A percentile compares a stretch with the other conserved stretches of the same genome.
phyloP scores from a whole-genome alignment of 1,140 invertebrate species.

The Aphaenogaster rudis region DNA sequence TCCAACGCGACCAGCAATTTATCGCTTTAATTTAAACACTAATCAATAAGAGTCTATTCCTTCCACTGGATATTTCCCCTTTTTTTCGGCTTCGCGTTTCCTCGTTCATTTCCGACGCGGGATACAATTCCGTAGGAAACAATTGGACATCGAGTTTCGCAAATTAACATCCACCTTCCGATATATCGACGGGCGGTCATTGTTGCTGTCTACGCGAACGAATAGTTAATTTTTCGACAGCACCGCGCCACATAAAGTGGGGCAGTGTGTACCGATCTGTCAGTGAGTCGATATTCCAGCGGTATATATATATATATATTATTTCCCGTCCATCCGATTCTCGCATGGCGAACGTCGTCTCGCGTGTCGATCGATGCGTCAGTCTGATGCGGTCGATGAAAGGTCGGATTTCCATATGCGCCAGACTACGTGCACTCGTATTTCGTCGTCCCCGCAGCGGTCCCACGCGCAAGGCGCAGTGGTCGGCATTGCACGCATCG shows the following conservation, averaged over 20 bases:
- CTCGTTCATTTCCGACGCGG: not conserved
- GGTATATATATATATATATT: constrained; percentile 39
- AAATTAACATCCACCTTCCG: constrained; percentile 26
- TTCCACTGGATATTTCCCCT: not conserved
- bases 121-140: constrained; percentile 58
- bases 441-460: constrained; percentile 29
- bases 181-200: constrained; percentile 62
- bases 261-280: constrained; percentile 66
- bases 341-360: not conserved
- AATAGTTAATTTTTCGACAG: constrained; percentile 72
- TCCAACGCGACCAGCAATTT: not conserved
- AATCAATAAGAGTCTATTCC: not conserved
- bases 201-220: constrained; percentile 45
- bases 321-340: constrained; percentile 27
- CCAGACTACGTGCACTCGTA: constrained; percentile 61
- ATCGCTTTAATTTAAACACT: not conserved
- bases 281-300: constrained; percentile 59
- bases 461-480: constrained; percentile 43
- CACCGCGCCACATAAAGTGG: constrained; percentile 66
- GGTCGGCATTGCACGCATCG: constrained; percentile 23
- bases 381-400: constrained; percentile 69
- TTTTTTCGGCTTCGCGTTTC: not conserved
- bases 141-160: constrained; percentile 59
- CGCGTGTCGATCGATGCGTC: constrained; percentile 65
- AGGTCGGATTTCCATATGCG: constrained; percentile 74